These are phyloP conservation scores for Hypsopygia costalis DNA, from an alignment of 2,888 invertebrate genomes.

Conservation along the genomic window DNA sequence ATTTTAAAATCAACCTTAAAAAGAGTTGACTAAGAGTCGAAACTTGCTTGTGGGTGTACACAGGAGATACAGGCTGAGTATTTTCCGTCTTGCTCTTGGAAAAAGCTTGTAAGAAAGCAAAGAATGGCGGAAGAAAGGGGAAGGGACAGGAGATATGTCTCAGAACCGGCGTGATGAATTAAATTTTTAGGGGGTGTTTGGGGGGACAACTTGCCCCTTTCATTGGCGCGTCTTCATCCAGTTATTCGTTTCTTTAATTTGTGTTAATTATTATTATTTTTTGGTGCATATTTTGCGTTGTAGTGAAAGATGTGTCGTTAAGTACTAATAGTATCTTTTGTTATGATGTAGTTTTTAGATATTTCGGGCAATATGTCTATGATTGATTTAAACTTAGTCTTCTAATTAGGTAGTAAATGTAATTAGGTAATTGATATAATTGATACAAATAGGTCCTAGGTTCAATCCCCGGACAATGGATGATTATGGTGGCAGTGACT, in stretches of 20 bases:
- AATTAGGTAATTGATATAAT: no score
- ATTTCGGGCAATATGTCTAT: no score
- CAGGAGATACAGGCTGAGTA: conserved; percentile 44
- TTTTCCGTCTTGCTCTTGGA: conserved; percentile 54
- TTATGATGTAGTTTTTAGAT: no score
- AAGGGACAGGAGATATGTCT: conserved; percentile 77
- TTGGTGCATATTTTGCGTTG: conserved; percentile 10
- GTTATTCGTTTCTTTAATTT: conserved; percentile 70
- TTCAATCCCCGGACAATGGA: no score
- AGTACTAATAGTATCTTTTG: no score
- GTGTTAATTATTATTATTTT: conserved; percentile 65
- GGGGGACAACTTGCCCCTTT: conserved; percentile 62
- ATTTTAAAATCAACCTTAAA: conserved; percentile 20
- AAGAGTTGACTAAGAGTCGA: not conserved
- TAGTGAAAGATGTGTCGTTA: no score
- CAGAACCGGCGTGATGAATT: conserved; percentile 75
- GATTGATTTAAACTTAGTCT: no score
- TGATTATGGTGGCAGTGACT: no score
- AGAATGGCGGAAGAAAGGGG: conserved; percentile 76
- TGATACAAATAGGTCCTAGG: no score
- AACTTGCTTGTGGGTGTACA: conserved; percentile 15
- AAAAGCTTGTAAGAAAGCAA: conserved; percentile 79
- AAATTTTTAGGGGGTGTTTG: conserved; percentile 76
- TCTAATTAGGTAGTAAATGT: no score
- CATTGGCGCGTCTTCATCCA: conserved; percentile 69